Conservation (phyloP, 2,888 invertebrate genomes). For the Stenolophus ochropezus region DNA sequence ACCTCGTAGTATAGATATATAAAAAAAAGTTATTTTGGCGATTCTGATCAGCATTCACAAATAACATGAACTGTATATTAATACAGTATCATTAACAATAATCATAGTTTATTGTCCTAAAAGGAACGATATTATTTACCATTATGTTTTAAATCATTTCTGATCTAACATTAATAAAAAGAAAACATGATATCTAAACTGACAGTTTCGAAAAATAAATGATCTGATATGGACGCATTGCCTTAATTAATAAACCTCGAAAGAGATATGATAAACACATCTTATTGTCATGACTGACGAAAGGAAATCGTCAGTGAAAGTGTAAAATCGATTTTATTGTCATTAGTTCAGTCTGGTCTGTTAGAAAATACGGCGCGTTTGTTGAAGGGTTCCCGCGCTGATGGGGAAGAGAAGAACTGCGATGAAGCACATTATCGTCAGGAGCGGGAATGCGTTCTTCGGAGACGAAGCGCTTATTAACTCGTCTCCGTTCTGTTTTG, state of each 20-base stretch:
- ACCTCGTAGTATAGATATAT: conserved; percentile 42
- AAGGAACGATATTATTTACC: conserved; percentile 53
- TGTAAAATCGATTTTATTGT: conserved; percentile 58
- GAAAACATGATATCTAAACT: conserved; percentile 14
- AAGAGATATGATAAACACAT: conserved; percentile 51
- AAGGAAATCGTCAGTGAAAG: conserved; percentile 44
- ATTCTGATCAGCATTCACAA: conserved; percentile 58
- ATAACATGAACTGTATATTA: conserved; percentile 48
- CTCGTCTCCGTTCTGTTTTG: conserved; percentile 68
- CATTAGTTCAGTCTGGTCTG: conserved; percentile 52
- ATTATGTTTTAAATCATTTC: conserved; percentile 48
- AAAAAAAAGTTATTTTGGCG: conserved; percentile 55
- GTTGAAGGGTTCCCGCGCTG: conserved; percentile 12
- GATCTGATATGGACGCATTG: conserved; percentile 58
- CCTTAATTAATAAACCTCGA: conserved; percentile 50
- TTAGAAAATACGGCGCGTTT: conserved; percentile 54
- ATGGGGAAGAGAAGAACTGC: conserved; percentile 21
- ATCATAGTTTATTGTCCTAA: conserved; percentile 53
- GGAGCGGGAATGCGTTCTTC: background rate
- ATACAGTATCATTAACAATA: conserved; percentile 46
- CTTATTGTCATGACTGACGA: conserved; percentile 33
- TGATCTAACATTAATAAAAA: conserved; percentile 36
- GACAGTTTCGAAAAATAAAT: conserved; percentile 50
- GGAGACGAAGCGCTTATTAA: conserved; percentile 37
- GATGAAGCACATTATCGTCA: conserved; percentile 11